phyloP scores from a whole-genome alignment of 2,113 vertebrate genomes.

The Vidua chalybeata region DNA sequence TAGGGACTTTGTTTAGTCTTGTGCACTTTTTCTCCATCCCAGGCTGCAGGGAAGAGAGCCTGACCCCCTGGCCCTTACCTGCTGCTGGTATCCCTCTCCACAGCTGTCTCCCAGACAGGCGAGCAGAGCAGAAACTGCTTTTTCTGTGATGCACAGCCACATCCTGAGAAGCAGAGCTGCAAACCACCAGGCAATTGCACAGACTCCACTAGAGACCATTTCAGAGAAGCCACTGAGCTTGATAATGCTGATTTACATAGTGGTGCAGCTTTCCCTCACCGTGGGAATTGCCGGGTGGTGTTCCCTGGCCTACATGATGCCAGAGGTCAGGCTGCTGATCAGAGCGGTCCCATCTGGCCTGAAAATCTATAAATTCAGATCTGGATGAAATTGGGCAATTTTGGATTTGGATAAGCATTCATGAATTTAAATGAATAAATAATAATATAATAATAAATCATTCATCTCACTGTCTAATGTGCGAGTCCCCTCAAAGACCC shows the following conservation, averaged over 20 bases:
- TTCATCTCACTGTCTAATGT: constrained; percentile 2
- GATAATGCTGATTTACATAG: constrained; percentile 34
- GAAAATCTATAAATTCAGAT: constrained; percentile 69
- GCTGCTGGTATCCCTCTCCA: neutral
- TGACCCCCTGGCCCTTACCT: neutral
- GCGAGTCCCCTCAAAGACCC: neutral
- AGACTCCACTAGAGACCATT: neutral
- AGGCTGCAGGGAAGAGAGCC: neutral
- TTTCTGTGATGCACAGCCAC: neutral
- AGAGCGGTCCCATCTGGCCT: constrained; percentile 21
- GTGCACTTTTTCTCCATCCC: neutral
- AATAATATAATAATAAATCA: constrained; percentile 68
- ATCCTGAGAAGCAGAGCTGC: neutral
- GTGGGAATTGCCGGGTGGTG: neutral
- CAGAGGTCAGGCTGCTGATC: constrained; percentile 37
- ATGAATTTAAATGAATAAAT: constrained; percentile 71
- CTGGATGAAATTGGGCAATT: constrained; percentile 53
- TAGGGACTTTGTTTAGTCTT: neutral
- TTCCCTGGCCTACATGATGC: neutral
- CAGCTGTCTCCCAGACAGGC: neutral
- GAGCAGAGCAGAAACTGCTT: neutral
- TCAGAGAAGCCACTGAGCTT: neutral
- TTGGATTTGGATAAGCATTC: constrained; percentile 61
- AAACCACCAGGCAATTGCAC: neutral
- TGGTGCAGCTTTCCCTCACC: neutral